Conservation (phyloP, 2,888 invertebrate genomes). For the Trissolcus japonicus region DNA sequence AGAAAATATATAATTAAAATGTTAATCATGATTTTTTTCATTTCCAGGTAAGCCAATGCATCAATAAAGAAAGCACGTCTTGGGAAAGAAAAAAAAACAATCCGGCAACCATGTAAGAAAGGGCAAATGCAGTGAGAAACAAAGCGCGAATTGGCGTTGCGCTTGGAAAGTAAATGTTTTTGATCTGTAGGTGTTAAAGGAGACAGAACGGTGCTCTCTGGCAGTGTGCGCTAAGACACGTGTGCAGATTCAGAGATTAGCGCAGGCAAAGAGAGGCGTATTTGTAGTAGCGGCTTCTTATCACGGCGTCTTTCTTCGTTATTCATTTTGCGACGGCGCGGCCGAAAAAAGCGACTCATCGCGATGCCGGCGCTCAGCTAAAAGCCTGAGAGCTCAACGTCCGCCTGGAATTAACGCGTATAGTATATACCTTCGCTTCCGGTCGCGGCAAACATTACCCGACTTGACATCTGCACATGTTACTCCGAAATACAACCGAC, state of each 20-base stretch:
- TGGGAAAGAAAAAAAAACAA: constrained; percentile 4
- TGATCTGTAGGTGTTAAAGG: constrained; percentile 44
- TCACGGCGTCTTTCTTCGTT: constrained; percentile 23
- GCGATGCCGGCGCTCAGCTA: constrained; percentile 15
- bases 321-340: constrained; percentile 24
- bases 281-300: constrained; percentile 23
- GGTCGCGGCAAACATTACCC: constrained; percentile 28
- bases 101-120: constrained; percentile 7
- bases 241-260: constrained; percentile 1
- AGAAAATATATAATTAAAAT: no score
- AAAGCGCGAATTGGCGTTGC: constrained; percentile 37
- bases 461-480: constrained; percentile 11
- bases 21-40: no score
- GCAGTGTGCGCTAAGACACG: neutral
- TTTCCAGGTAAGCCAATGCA: no score
- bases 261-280: neutral
- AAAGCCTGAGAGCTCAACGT: constrained; percentile 25
- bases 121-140: constrained; percentile 30
- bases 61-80: no score
- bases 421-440: constrained; percentile 29
- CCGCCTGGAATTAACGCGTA: constrained; percentile 42
- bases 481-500: neutral
- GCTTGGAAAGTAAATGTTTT: constrained; percentile 33
- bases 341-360: constrained; percentile 32
- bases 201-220: constrained; percentile 21